Base-by-base conservation (phyloP, 2,888 invertebrate genomes). In the Lasioglossum leucozonium region DNA sequence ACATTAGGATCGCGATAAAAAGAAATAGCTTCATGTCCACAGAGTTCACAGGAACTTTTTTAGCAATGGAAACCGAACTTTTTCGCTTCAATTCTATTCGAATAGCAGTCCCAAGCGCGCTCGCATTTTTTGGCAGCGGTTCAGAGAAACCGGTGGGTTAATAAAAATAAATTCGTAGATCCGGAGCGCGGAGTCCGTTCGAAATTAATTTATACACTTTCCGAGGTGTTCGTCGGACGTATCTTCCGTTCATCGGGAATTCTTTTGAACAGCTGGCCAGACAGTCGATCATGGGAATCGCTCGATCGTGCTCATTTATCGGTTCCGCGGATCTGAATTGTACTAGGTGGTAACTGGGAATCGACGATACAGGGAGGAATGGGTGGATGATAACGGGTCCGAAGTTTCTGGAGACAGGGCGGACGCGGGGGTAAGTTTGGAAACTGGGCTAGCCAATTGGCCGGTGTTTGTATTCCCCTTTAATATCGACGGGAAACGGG, bases 291-390 rank as follows among this genome's bases (percentile, higher is more conserved):
- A 62, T 11, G 44, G 75, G 42, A 51, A 62, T 79, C 47, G 58
- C 72, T 79, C 75, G 67, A 76, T 85, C 30, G 47, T 18, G 40
- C 18, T 13, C 84, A 42, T 84, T 85, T 85, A 84, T 85, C 72
- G 51, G 34, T 13, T 42, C 13, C 37, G 51, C 51, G 44, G 51
- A 77, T 77, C 76, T 69, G 84, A 84, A 84, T 84, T 77, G 77
- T 79, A 18, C 74, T 69, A 51, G 47, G 62, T 44, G 84, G 76
- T 72, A 65, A 84, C 73, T 71, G 47, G 42, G 22, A 77, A 65
- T 77, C 80, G 84, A 55, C 84, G n/a, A 79, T 84, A 74, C 69
- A 62, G 44, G 22, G 18, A 44, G 26, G 58, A 73, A 73, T 30
- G 30, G 51, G 37, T 22, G 65, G 62, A 30, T 67, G 75, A 83